These are phyloP conservation scores for Borostomias antarcticus DNA, from an alignment of 2,797 vertebrate species.

Conservation along the genomic window DNA sequence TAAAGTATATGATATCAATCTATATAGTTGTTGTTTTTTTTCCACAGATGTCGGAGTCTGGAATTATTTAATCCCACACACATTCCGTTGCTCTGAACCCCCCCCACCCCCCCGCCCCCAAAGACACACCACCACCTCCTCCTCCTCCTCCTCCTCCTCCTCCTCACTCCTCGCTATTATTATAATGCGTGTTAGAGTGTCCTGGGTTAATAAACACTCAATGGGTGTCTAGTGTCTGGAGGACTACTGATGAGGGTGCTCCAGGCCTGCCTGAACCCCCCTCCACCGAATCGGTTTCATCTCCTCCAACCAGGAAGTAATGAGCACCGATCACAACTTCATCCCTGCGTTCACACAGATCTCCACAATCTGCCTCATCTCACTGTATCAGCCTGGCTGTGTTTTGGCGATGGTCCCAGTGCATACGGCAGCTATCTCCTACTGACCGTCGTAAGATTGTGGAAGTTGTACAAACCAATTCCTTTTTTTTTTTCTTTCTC, in stretches of 20 bases:
- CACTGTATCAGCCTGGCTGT: no score
- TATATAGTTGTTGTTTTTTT: constrained; percentile 10
- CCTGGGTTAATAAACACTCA: constrained; percentile 66
- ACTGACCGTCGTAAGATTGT: no score
- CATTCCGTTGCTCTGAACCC: constrained; percentile 17
- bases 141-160: no score
- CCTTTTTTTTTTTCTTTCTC: no score
- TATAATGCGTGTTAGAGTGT: constrained; percentile 49
- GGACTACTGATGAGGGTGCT: constrained; percentile 61
- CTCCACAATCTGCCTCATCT: neutral
- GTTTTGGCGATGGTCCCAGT: no score
- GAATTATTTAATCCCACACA: constrained; percentile 40
- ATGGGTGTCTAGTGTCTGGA: constrained; percentile 48
- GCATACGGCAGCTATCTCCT: no score
- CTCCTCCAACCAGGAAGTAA: constrained; percentile 38
- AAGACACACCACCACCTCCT: no score
- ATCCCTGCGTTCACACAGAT: constrained; percentile 36
- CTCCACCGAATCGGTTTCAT: constrained; percentile 60
- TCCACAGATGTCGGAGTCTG: constrained; percentile 14
- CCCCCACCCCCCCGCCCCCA: no score
- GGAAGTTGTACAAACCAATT: no score
- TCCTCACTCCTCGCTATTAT: constrained; percentile 45
- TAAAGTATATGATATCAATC: neutral
- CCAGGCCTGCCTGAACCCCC: constrained; percentile 61
- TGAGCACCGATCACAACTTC: constrained; percentile 45